A percentile compares a stretch with the other conserved stretches of the same genome.
These are phyloP conservation scores for Eonycteris spelaea DNA, from an alignment of 2,113 vertebrate species.

Conservation along the genomic window DNA sequence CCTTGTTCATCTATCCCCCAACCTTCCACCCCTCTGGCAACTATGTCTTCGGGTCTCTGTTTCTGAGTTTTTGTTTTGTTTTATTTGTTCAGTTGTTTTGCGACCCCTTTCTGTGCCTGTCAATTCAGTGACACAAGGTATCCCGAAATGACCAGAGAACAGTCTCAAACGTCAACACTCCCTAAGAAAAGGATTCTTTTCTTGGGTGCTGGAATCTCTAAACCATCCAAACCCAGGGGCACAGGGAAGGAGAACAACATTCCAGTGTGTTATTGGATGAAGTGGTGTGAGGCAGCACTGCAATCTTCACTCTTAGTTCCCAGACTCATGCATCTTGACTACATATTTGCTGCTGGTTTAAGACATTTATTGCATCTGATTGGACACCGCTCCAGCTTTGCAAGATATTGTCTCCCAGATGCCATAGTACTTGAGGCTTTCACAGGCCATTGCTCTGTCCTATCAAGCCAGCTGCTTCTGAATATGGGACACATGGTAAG, in stretches of 20 bases:
- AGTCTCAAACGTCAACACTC: background rate
- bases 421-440: background rate
- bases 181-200: background rate
- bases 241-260: background rate
- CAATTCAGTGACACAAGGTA: background rate
- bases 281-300: background rate
- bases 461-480: background rate
- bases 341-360: background rate
- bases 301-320: background rate
- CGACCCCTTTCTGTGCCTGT: background rate
- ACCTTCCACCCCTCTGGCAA: no score
- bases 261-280: background rate
- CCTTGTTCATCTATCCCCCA: no score
- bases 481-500: background rate
- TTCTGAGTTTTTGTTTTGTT: no score
- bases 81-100: no score
- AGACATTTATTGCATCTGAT: background rate
- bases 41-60: no score
- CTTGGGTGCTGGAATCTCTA: background rate
- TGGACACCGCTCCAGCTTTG: background rate
- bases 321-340: background rate
- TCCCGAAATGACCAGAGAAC: background rate
- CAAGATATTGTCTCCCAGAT: background rate
- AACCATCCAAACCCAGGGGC: background rate
- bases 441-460: background rate